Percentiles rank a stretch among this genome's conserved stretches.
Evolutionary conservation across 2,888 invertebrate species (phyloP).

Genomic region (Amphipyra tragopoginis): DNA sequence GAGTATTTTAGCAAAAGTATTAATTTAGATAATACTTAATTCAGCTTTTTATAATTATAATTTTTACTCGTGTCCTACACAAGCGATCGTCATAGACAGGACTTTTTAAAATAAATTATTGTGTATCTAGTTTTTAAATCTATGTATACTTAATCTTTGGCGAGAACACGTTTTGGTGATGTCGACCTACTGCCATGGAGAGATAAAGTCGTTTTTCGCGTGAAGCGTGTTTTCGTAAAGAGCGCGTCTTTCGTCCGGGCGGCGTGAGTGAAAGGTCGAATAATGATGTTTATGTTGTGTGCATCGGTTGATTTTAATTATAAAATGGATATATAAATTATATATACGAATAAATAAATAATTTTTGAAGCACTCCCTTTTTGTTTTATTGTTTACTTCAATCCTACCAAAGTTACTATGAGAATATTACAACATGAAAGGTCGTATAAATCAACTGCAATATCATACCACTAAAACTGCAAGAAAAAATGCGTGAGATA

Average conservation of each 20-base stretch:
- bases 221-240: constrained; percentile 63
- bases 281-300: constrained; percentile 81
- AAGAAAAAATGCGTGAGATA: too few species aligned
- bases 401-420: neutral
- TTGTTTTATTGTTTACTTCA: constrained; percentile 70
- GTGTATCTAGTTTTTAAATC: constrained; percentile 65
- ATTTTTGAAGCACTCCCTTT: constrained; percentile 86
- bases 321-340: constrained; percentile 89
- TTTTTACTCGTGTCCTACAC: constrained; percentile 48
- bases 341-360: constrained; percentile 89
- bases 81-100: constrained; percentile 53
- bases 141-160: constrained; percentile 65
- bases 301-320: constrained; percentile 86
- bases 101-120: constrained; percentile 66
- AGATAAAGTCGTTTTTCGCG: constrained; percentile 60
- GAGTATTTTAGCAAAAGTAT: constrained; percentile 80
- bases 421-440: too few species aligned
- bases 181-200: constrained; percentile 69
- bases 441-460: too few species aligned
- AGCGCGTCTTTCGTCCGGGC: constrained; percentile 62
- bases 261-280: constrained; percentile 61
- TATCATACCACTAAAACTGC: too few species aligned
- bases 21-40: constrained; percentile 74
- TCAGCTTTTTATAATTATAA: constrained; percentile 68
- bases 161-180: constrained; percentile 49